Conservation (phyloP, 2,113 vertebrate species). For the Cichladusa arquata region DNA sequence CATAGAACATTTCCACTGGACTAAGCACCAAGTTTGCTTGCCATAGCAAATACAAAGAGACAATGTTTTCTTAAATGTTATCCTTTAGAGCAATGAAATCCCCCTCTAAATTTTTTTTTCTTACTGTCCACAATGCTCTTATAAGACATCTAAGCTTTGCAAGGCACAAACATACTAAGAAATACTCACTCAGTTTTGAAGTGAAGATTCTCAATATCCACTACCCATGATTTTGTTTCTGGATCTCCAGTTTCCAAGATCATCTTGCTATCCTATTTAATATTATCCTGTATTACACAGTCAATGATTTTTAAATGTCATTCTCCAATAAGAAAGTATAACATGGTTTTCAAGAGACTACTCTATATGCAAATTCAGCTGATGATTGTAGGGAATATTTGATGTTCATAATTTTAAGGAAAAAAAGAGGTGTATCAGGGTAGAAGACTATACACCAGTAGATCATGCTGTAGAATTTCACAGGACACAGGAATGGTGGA, state of each 20-base stretch:
- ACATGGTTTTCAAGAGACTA: neutral
- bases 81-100: neutral
- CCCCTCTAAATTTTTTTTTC: neutral
- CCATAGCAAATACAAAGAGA: neutral
- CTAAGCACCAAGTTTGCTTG: neutral
- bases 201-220: neutral
- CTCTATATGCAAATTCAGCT: neutral
- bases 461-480: neutral
- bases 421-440: neutral
- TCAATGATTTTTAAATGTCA: neutral
- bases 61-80: neutral
- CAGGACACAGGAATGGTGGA: neutral
- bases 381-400: neutral
- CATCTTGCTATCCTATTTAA: neutral
- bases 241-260: neutral
- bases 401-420: neutral
- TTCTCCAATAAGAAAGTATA: neutral
- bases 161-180: neutral
- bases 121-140: neutral
- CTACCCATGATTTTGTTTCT: neutral
- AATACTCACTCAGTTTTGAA: neutral
- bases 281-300: neutral
- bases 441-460: neutral
- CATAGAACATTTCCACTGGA: neutral
- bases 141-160: neutral